Conservation (phyloP, 2,113 vertebrate species). For the Bathybates hornii region DNA sequence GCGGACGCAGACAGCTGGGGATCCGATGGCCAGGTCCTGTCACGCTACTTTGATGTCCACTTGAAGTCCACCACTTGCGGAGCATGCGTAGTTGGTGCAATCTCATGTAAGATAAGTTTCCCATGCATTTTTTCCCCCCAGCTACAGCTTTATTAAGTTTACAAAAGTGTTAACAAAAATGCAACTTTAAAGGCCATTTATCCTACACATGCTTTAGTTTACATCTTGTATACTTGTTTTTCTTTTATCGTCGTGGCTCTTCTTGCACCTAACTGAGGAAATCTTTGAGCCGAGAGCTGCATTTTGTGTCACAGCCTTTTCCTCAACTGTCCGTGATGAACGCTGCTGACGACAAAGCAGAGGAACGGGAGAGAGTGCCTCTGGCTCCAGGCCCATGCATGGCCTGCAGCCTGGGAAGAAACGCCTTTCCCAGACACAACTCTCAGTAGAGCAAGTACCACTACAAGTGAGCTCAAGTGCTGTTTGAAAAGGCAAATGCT, state of each 20-base stretch:
- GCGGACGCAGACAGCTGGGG: not conserved
- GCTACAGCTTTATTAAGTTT: not conserved
- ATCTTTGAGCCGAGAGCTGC: not conserved
- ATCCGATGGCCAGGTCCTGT: not conserved
- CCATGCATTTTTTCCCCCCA: fast-evolving
- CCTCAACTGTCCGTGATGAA: slow-evolving; percentile 21
- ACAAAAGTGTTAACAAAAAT: not conserved
- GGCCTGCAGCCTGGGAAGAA: slow-evolving; percentile 22
- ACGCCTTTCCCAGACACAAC: not conserved
- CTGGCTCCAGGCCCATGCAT: slow-evolving; percentile 20
- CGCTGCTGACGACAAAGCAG: not conserved
- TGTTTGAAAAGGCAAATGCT: not conserved
- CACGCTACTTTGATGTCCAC: not conserved
- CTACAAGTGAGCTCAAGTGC: slow-evolving; percentile 11
- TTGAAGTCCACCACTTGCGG: not conserved
- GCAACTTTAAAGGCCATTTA: not conserved
- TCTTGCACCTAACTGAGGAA: not conserved
- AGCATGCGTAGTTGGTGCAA: not conserved
- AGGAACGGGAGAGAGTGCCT: not conserved
- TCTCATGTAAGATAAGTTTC: not conserved
- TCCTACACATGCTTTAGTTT: not conserved
- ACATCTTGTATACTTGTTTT: not conserved
- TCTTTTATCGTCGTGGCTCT: not conserved
- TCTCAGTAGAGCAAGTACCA: slow-evolving; percentile 4
- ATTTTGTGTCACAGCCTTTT: slow-evolving; percentile 34